A percentile compares a stretch with the other conserved stretches of the same genome.
These are phyloP conservation scores for Nomada flava DNA, from an alignment of 2,888 invertebrate species.

Conservation along the genomic window DNA sequence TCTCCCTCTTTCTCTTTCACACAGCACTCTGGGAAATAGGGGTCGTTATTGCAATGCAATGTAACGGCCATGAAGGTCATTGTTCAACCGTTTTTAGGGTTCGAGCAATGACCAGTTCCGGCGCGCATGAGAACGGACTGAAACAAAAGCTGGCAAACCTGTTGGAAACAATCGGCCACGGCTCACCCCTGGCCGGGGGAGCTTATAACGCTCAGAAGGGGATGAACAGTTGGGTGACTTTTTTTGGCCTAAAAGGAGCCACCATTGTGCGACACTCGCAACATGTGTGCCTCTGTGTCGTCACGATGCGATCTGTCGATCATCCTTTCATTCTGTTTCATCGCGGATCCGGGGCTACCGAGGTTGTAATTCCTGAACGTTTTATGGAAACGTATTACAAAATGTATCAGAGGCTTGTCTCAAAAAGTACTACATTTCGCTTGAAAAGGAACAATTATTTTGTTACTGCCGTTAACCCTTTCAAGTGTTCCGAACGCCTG, in stretches of 20 bases:
- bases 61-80: slow-evolving; percentile 81
- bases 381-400: not conserved
- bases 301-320: slow-evolving; percentile 70
- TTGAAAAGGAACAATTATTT: too few species aligned
- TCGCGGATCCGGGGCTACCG: not conserved
- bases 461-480: too few species aligned
- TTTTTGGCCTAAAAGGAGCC: slow-evolving; percentile 70
- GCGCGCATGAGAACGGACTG: slow-evolving; percentile 82
- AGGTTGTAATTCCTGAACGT: not conserved
- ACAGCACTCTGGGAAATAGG: slow-evolving; percentile 66
- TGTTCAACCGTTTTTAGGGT: slow-evolving; percentile 81
- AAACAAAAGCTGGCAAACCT: slow-evolving; percentile 82
- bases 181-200: slow-evolving; percentile 69
- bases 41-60: slow-evolving; percentile 73
- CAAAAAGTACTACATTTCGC: not conserved
- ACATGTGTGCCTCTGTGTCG: slow-evolving; percentile 78
- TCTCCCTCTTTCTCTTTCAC: slow-evolving; percentile 25
- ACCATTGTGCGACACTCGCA: slow-evolving; percentile 79
- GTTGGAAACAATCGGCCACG: slow-evolving; percentile 82
- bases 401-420: too few species aligned
- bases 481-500: too few species aligned
- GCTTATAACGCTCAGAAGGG: slow-evolving; percentile 71
- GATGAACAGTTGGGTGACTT: slow-evolving; percentile 83
- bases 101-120: slow-evolving; percentile 81
- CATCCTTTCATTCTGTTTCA: slow-evolving; percentile 48